Evolutionary conservation across 2,888 invertebrate genomes (phyloP).

Genomic region (Ephialtes manifestator): DNA sequence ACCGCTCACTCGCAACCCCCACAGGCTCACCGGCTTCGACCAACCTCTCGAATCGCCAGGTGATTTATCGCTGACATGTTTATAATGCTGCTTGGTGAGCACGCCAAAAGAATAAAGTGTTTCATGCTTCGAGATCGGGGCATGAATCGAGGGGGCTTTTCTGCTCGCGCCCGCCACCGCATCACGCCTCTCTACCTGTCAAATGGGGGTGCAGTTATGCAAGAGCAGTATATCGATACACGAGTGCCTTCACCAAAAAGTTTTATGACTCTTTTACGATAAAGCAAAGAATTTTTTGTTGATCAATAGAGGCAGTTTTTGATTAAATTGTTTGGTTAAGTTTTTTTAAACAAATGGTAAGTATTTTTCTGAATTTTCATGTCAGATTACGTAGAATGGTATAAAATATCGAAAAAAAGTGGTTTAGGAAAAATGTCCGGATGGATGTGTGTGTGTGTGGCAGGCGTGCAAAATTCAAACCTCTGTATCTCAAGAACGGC

Average conservation of each 20-base stretch:
- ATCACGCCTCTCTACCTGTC: constrained; percentile 19
- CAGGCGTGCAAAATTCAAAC: too few species aligned
- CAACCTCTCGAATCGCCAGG: constrained; percentile 70
- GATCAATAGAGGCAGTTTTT: not conserved
- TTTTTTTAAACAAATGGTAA: not conserved
- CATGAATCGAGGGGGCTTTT: constrained; percentile 56
- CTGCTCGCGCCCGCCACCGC: constrained; percentile 8
- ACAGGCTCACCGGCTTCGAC: constrained; percentile 54
- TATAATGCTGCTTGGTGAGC: constrained; percentile 74
- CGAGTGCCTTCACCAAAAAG: not conserved
- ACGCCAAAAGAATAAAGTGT: constrained; percentile 68
- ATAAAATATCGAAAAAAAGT: too few species aligned
- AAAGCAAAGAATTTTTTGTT: not conserved
- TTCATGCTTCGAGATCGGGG: constrained; percentile 55
- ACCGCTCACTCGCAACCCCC: constrained; percentile 55
- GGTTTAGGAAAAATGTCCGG: too few species aligned
- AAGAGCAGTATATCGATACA: constrained; percentile 13
- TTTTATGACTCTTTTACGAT: not conserved
- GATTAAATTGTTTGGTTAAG: not conserved
- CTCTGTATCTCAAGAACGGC: too few species aligned
- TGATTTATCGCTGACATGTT: constrained; percentile 81
- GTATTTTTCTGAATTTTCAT: too few species aligned
- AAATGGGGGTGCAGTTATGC: constrained; percentile 16
- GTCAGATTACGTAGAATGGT: too few species aligned
- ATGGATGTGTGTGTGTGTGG: too few species aligned